A percentile compares a stretch with the other conserved stretches of the same genome.
Conservation (phyloP, 2,113 vertebrate species). For the Tachysurus vachellii region DNA sequence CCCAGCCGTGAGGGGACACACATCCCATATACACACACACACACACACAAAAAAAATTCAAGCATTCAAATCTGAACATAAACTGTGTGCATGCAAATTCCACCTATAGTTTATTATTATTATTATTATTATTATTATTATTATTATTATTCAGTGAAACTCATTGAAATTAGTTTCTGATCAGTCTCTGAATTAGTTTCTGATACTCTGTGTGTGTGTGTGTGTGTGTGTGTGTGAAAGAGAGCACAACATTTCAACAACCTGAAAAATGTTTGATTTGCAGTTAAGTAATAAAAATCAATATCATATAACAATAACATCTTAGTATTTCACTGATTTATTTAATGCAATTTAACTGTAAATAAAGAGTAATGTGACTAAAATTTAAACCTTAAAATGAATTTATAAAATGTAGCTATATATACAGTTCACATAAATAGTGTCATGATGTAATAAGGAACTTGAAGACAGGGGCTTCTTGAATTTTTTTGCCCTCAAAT, state of each 20-base stretch:
- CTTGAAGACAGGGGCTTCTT: neutral
- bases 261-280: neutral
- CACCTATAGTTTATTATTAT: neutral
- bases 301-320: no score
- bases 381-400: neutral
- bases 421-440: no score
- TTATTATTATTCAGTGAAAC: no score
- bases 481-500: neutral
- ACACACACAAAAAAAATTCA: no score
- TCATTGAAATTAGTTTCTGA: no score
- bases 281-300: neutral
- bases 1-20: constrained; percentile 78
- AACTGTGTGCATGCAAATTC: neutral
- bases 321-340: neutral
- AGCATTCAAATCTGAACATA: neutral
- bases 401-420: neutral
- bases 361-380: no score
- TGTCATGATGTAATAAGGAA: neutral
- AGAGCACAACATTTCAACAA: neutral
- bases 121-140: no score
- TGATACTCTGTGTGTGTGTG: neutral
- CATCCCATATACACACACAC: neutral
- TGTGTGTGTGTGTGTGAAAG: neutral
- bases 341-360: neutral
- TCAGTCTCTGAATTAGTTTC: neutral